Evolutionary conservation across 1,140 invertebrate genomes (phyloP), one percentile per base, ranked within the genome.

Genomic region (Elymnias hypermnestra): DNA sequence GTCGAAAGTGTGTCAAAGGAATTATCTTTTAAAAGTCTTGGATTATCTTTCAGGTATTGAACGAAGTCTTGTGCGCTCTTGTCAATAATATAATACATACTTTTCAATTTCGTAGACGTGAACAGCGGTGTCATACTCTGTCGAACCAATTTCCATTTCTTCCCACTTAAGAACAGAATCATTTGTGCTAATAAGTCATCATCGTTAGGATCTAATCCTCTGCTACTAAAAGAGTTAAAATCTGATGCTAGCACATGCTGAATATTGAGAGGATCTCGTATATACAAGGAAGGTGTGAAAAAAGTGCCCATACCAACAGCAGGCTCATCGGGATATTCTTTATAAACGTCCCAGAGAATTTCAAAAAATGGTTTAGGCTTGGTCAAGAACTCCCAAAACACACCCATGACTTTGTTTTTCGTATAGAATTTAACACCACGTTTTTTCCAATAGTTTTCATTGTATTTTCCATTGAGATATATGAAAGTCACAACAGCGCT

Each of bases 131-230:
- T 73, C 51, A 88, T 59, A 26, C 67, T 86, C 18, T 79, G 72
- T 40, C 87, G 43, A 25, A 85, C 60, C 3, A 77, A 56, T 57
- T 83, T 77, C 86, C 86, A 88, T 49, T 66, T 66, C 6, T 59
- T 60, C 12, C 72, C 79, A 14, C 68, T 71, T 54, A 71, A 49
- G 7, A 73, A 72, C 12, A 91, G 87, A 18, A 92, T 57, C 49
- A 89, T 87, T 3, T 85, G 83, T n/a, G 83, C 81, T 0, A 91
- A 29, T 1, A 85, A 74, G 53, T 91, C 89, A 0, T 72, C 75
- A 48, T 88, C 69, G 44, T 89, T 87, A 14, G 78, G 67, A 14
- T 86, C 77, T 3, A 85, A n/a, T n/a, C 83, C 83, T 39, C 86
- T 64, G 50, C 87, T 79, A 21, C 70, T 69, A 49, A 89, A 90